Evolutionary conservation across 2,888 invertebrate genomes (phyloP).

Genomic region (Sphecodes monilicornis): DNA sequence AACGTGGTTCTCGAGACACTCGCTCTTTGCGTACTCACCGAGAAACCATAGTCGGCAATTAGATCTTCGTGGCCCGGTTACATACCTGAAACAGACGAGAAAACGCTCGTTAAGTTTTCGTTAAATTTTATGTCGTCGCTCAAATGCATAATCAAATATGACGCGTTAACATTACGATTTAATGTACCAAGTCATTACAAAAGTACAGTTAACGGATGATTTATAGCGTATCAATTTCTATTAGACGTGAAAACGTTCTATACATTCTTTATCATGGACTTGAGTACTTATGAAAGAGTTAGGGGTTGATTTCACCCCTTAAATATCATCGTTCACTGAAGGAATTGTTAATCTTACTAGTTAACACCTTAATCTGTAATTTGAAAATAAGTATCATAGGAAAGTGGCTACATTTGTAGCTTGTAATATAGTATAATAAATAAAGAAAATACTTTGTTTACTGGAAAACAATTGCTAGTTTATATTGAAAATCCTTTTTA

Average conservation of each 20-base stretch:
- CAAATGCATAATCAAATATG: constrained; percentile 2
- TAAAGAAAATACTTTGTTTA: no score
- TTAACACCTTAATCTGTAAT: no score
- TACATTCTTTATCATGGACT: background rate
- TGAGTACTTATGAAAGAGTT: no score
- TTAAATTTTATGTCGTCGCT: background rate
- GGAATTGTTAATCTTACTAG: no score
- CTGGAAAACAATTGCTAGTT: no score
- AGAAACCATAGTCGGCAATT: background rate
- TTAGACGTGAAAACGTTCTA: background rate
- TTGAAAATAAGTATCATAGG: no score
- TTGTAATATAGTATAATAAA: no score
- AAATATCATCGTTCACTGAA: no score
- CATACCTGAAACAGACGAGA: constrained; percentile 55
- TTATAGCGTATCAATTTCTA: background rate
- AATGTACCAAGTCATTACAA: background rate
- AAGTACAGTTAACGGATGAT: background rate
- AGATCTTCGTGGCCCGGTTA: constrained; percentile 19
- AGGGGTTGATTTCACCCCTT: no score
- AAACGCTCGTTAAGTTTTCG: background rate
- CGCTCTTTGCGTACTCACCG: constrained; percentile 14
- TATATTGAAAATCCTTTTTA: no score
- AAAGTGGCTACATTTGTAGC: no score
- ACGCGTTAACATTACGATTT: background rate
- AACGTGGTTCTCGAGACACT: constrained; percentile 5